Conservation (phyloP, 2,113 vertebrate species). For the Eurystomus gularis region DNA sequence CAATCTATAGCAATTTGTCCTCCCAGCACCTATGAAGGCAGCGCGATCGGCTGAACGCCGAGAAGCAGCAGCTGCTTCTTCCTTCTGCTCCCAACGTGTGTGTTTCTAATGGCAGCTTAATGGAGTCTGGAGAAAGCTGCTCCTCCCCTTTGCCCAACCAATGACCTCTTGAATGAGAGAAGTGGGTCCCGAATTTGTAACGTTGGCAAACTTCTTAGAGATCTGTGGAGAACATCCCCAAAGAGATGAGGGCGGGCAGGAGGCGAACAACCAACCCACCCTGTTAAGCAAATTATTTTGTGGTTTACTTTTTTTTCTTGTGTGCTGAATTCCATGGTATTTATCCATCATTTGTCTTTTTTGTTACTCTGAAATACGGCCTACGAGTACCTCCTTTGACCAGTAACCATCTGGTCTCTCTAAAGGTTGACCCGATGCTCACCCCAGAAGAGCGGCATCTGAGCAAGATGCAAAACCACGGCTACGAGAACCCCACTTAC, state of each 20-base stretch:
- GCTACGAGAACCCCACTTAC: constrained; percentile 98
- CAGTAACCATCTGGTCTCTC: background rate
- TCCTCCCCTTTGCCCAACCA: background rate
- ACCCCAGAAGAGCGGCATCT: constrained; percentile 95
- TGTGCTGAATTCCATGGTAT: fast-evolving
- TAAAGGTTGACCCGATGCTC: constrained; percentile 95
- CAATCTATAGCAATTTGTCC: background rate
- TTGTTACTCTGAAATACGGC: background rate
- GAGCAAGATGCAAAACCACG: constrained; percentile 99
- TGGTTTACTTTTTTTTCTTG: background rate
- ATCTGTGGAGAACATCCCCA: background rate
- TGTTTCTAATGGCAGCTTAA: background rate
- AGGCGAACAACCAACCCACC: fast-evolving
- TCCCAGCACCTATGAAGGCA: background rate
- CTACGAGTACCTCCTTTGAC: background rate
- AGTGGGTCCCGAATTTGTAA: background rate
- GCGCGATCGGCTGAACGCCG: fast-evolving
- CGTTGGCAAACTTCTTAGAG: too few relatives aligned
- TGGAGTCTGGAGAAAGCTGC: background rate
- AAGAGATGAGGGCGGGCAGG: background rate
- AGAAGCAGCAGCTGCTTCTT: background rate
- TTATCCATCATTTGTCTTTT: fast-evolving
- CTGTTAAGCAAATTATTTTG: background rate
- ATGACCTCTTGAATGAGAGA: background rate
- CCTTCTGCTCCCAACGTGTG: background rate